phyloP scores from a whole-genome alignment of 2,797 vertebrate species.

The Meriones psammophilus region DNA sequence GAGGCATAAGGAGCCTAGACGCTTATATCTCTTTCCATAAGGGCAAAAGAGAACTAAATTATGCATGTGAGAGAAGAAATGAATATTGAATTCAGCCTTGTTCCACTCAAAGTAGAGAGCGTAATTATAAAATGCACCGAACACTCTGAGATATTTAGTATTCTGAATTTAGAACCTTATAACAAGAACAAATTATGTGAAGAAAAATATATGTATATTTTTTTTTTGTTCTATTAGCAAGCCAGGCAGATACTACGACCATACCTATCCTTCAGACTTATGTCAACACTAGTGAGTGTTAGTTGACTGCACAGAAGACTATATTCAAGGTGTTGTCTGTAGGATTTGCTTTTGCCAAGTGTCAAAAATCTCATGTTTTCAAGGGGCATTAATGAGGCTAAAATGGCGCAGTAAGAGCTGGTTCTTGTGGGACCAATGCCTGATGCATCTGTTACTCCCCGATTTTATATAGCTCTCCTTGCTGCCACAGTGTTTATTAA shows the following conservation, averaged over 20 bases:
- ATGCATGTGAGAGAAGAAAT: constrained; percentile 16
- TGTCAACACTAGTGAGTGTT: neutral
- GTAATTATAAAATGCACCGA: constrained; percentile 70
- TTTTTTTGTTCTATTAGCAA: constrained; percentile 56
- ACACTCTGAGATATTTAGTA: constrained; percentile 67
- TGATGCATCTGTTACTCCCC: neutral
- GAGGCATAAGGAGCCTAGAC: neutral
- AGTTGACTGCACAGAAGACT: neutral
- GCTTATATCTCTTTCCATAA: neutral
- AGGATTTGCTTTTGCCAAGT: constrained; percentile 19
- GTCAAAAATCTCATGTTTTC: constrained; percentile 54
- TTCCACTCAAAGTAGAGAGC: constrained; percentile 58
- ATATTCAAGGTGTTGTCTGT: neutral
- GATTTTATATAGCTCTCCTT: constrained; percentile 60
- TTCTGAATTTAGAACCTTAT: constrained; percentile 45
- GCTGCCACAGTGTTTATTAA: constrained; percentile 34
- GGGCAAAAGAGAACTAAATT: constrained; percentile 18
- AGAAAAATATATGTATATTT: constrained; percentile 42
- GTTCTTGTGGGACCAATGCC: neutral
- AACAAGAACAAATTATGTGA: constrained; percentile 60
- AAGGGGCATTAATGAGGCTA: constrained; percentile 23
- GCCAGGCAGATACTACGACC: constrained; percentile 28
- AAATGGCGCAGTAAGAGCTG: neutral
- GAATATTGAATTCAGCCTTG: constrained; percentile 48
- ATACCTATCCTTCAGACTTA: constrained; percentile 63